phyloP scores from a whole-genome alignment of 2,113 vertebrate genomes.

The Neopipo cinnamomea region DNA sequence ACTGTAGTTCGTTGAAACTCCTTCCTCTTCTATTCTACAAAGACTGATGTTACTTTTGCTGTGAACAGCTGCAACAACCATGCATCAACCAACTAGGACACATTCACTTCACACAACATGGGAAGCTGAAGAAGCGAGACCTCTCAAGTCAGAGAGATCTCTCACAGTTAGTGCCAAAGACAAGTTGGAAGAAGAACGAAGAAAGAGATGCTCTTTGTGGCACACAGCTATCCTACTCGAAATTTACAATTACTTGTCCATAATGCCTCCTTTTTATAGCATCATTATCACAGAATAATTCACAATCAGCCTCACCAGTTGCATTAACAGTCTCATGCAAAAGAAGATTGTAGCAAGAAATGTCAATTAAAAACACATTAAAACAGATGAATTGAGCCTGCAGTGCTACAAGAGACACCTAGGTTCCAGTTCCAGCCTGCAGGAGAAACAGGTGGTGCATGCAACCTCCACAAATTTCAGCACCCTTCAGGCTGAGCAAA shows the following conservation, averaged over 20 bases:
- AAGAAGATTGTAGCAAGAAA: slow-evolving; percentile 24
- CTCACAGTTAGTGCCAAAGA: not conserved
- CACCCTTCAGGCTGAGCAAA: not conserved
- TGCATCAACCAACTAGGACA: not conserved
- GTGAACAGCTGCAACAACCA: not conserved
- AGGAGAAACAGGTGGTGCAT: not conserved
- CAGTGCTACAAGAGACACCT: not conserved
- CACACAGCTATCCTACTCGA: not conserved
- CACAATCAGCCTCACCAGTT: not conserved
- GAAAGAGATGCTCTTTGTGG: not conserved
- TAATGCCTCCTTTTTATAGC: not conserved
- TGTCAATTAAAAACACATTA: slow-evolving; percentile 2
- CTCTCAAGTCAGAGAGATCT: not conserved
- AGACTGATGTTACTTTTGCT: not conserved
- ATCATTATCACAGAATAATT: slow-evolving; percentile 34
- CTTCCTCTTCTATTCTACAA: not conserved
- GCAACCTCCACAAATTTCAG: not conserved
- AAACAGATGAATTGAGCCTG: not conserved
- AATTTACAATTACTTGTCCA: slow-evolving; percentile 11
- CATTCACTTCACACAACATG: not conserved
- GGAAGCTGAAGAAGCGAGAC: not conserved
- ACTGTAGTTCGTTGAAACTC: not conserved
- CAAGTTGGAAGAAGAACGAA: not conserved
- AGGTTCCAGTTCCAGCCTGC: not conserved
- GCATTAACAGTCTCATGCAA: not conserved